Base-by-base conservation (phyloP, 53 echinoderm and acorn worm species). In the Glandiceps talaboti region DNA sequence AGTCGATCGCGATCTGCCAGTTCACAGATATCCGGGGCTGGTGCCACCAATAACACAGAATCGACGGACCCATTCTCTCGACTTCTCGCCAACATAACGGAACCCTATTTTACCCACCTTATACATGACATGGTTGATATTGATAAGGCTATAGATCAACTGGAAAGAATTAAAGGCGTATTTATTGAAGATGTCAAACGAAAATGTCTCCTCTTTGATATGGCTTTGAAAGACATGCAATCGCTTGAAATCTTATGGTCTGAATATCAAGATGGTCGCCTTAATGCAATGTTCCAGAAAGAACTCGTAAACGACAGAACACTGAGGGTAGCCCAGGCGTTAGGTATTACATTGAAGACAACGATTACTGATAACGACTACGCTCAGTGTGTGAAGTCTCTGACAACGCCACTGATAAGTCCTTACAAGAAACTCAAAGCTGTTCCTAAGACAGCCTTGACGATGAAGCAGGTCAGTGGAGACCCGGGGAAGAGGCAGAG, bases 151-250 rank as follows among this genome's bases (percentile, higher is more conserved):
- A 77, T 86, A 32, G 86, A 86, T 32, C 77, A 74, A 14, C 27
- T 86, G 28, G 86, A 86, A 27, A 74, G 29, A 31, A 27, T 86
- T n/a, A 82, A 82, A 73, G 86, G 86, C 26, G 30, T 86, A 26
- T 86, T 82, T 64, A 82, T 86, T 14, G 86, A 86, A 77, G 82
- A 86, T 25, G 77, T 82, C 77, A 82, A 72, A 73, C 30, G 77
- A 25, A 85, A 81, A 33, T 86, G 86, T 74, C 33, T 86, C 26
- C 45, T 73, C 30, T 82, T 86, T 73, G 74, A 27, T 30, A 82
- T 82, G 27, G 29, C 82, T 25, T 31, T 33, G 26, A 82, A 73
- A 12, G 74, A 78, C 26, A 25, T 74, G 27, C 28, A 30, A 6
- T 73, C 77, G 28, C 32, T 86, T 45, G 82, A 86, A 1, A 28